Evolutionary conservation across 35 echinoderm and acorn worm genomes (phyloP).

Genomic region (Stichopus chloronotus): DNA sequence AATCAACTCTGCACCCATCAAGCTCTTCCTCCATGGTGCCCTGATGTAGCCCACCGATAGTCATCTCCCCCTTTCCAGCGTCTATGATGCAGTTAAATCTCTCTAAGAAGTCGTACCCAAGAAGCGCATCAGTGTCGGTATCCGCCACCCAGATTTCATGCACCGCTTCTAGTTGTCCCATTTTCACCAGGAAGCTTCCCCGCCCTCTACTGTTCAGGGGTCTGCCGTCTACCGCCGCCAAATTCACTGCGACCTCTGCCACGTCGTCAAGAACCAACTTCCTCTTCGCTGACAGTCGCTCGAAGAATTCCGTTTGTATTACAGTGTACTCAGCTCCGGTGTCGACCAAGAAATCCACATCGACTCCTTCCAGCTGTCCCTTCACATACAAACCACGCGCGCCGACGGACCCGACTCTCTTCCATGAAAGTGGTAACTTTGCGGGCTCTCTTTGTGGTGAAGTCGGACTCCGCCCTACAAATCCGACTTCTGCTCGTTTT

Average conservation of each 20-base stretch:
- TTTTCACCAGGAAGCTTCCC: neutral
- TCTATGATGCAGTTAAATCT: neutral
- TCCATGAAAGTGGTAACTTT: neutral
- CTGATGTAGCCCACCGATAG: neutral
- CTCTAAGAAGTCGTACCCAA: constrained; percentile 27
- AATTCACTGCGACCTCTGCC: neutral
- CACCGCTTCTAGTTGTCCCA: neutral
- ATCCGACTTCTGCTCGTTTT: constrained; percentile 42
- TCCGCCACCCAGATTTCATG: constrained; percentile 45
- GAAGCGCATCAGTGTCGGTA: neutral
- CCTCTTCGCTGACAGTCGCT: neutral
- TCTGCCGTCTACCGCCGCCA: constrained; percentile 23
- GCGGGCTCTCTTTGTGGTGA: constrained; percentile 6
- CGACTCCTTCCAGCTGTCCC: constrained; percentile 19
- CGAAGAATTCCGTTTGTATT: constrained; percentile 12
- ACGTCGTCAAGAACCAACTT: neutral
- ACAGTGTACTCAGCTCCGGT: constrained; percentile 24
- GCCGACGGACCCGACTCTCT: neutral
- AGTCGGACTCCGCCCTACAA: constrained; percentile 49
- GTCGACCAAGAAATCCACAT: neutral
- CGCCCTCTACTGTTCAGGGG: neutral
- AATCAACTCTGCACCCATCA: constrained; percentile 24
- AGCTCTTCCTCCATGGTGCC: neutral
- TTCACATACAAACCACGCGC: constrained; percentile 17
- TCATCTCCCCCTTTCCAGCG: constrained; percentile 42